Percentiles rank a stretch among this genome's conserved stretches.
Conservation (phyloP, 2,888 invertebrate genomes). For the Microchrysa polita region DNA sequence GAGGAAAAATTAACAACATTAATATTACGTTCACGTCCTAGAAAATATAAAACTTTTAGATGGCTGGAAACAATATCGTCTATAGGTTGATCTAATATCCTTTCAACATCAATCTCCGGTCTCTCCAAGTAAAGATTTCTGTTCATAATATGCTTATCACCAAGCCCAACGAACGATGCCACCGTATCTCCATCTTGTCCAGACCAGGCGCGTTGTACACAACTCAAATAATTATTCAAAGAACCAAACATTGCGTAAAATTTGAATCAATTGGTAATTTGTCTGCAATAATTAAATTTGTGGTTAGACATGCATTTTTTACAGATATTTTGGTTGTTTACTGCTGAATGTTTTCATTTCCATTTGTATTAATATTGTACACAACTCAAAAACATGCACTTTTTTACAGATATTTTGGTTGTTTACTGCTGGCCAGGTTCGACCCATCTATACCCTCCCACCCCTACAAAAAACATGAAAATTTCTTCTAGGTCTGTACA, state of each 20-base stretch:
- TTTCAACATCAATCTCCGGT: constrained; percentile 76
- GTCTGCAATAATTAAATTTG: no score
- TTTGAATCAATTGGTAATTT: no score
- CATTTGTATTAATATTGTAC: no score
- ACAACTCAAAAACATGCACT: no score
- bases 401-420: no score
- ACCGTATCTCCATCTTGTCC: constrained; percentile 71
- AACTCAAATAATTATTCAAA: constrained; percentile 60
- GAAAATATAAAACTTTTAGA: constrained; percentile 71
- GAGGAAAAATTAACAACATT: constrained; percentile 32
- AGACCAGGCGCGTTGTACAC: constrained; percentile 71
- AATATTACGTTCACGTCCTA: constrained; percentile 64
- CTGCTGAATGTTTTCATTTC: no score
- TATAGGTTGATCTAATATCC: constrained; percentile 75
- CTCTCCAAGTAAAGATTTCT: constrained; percentile 74
- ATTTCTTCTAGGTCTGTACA: no score
- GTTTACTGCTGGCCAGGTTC: no score
- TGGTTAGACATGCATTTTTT: no score
- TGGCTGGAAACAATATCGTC: constrained; percentile 81
- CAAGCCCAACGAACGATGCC: constrained; percentile 71
- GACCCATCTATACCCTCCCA: no score
- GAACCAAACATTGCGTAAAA: constrained; percentile 57
- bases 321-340: no score
- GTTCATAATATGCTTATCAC: constrained; percentile 78
- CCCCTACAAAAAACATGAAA: no score